Evolutionary conservation across 1,140 invertebrate species (phyloP), one percentile per base, ranked within the genome.

Genomic region (Pinna nobilis): DNA sequence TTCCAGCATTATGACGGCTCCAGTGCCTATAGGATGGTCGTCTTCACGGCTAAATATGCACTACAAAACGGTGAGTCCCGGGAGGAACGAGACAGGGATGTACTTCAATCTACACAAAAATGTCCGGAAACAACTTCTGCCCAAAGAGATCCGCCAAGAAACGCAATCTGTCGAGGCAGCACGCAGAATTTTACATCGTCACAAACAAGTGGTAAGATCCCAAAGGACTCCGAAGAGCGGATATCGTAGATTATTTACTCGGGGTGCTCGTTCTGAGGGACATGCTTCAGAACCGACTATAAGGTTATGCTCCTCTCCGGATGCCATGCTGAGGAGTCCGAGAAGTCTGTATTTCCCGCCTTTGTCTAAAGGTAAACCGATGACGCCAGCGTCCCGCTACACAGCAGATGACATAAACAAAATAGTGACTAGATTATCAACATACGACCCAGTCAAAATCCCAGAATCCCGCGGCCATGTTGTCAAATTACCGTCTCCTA

Each of bases 401-500:
- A 71, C 78, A 2, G 65, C 71, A 2, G 49, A 61, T 50, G 78
- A 80, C 30, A 70, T 80, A 15, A 25, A 53, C n/a, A 68, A 63
- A 13, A 71, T 80, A 49, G 76, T 77, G 0, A 72, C 77, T 20
- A 71, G 78, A 41, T 37, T 80, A 13, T 78, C 76, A 0, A 78
- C 72, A 25, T 80, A 78, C 37, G 76, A 77, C 37, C 78, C 78
- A 33, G 72, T 50, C 44, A 80, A 80, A 44, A 59, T 80, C 32
- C 77, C 77, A 11, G 73, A 79, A 71, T 79, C 77, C 20, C 55
- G 66, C 35, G 77, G 77, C n/a, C 68, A 76, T 53, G 50, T 64
- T 33, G 49, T 74, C 25, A 63, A 74, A 49, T 39, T 70, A 32
- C 70, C 69, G 33, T 25, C 64, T 7, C 55, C 67, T 6, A 70